These are phyloP conservation scores for Pogona vitticeps DNA, from an alignment of 2,113 vertebrate species.

Conservation along the genomic window DNA sequence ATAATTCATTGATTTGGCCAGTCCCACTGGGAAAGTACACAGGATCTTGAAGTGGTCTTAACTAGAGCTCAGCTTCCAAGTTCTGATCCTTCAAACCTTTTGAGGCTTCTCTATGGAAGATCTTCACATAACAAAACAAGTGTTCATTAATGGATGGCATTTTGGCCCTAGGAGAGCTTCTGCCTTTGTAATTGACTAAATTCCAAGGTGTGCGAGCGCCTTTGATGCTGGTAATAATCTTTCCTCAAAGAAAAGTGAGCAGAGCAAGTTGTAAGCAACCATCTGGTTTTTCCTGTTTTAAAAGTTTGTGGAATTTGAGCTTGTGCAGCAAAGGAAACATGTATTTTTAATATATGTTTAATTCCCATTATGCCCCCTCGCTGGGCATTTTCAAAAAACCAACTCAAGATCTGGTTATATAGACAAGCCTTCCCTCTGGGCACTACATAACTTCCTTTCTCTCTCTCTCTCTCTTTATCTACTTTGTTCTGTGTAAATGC, in stretches of 20 bases:
- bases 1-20: no score
- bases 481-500: no score
- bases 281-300: background rate
- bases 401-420: no score
- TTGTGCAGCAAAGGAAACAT: background rate
- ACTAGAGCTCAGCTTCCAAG: no score
- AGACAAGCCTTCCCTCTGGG: no score
- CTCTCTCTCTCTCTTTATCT: no score
- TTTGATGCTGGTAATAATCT: background rate
- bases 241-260: background rate
- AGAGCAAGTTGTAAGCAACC: no score
- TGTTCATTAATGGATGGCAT: background rate
- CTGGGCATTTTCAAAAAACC: no score
- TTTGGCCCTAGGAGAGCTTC: background rate
- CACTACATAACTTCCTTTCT: no score
- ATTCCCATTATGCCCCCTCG: no score
- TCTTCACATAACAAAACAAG: background rate
- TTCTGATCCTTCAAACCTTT: background rate
- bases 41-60: no score
- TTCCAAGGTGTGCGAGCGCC: background rate
- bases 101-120: background rate
- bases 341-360: background rate
- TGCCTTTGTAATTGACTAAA: background rate
- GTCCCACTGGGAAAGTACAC: no score
- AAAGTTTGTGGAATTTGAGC: background rate